Evolutionary conservation across 2,888 invertebrate species (phyloP), one percentile per base, ranked within the genome.

Genomic region (Cylindroiulus punctatus): DNA sequence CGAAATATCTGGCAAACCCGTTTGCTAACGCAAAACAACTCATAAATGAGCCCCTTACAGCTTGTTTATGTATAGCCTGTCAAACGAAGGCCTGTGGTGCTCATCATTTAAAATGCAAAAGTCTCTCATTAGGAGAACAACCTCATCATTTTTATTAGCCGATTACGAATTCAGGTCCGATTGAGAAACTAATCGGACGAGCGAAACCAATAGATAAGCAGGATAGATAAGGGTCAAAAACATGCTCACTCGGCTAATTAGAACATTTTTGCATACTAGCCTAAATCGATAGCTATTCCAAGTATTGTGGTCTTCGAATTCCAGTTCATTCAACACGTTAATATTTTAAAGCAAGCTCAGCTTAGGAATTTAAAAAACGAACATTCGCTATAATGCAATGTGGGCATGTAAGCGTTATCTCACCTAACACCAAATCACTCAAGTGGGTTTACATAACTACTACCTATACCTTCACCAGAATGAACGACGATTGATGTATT

Each of bases 21-120:
- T 76, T 76, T 76, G 30, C 14, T 76, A 76, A 76, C 76, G 76
- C 76, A 76, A 76, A 76, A 76, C 76, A 76, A 76, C 76, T 76
- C 76, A 76, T 76, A 76, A 76, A 76, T 30, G 32, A 30, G 76
- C 30, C 76, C 76, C 76, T 76, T 76, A 14, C 17, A 76, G 76
- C 76, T 76, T 52, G 52, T 52, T 52, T 76, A 76, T 76, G 30
- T 30, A 76, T 76, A 2, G 76, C 76, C 76, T 76, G 76, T 76
- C 76, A 76, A 76, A 26, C 1, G 30, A 32, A 30, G 30, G 76
- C 76, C 32, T 76, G 26, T n/a, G n/a, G n/a, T n/a, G 76, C 30
- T 26, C 30, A 76, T 30, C 26, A 12, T 17, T 32, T 32, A 76
- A 76, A 76, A 76, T 76, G 76, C 76, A 76, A 76, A 30, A 52